Evolutionary conservation across 2,797 vertebrate genomes (phyloP).

Genomic region (Cephalopachus bancanus): DNA sequence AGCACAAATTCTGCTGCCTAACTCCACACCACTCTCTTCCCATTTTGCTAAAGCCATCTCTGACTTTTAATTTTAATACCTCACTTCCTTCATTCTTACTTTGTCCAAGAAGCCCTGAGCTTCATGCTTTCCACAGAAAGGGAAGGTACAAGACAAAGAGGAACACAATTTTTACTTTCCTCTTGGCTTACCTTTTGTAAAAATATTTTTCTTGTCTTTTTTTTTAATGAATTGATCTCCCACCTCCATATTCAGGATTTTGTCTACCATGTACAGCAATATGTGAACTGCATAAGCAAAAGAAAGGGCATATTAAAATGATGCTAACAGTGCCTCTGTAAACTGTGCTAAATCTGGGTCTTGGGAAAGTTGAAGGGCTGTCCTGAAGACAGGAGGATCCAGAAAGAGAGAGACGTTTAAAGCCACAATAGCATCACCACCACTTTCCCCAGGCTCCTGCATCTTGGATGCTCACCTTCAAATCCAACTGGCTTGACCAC

Average conservation of each 20-base stretch:
- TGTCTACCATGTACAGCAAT: constrained; percentile 48
- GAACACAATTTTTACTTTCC: constrained; percentile 39
- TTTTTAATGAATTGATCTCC: constrained; percentile 70
- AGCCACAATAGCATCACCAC: background rate
- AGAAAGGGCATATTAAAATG: constrained; percentile 64
- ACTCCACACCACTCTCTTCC: background rate
- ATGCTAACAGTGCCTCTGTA: constrained; percentile 52
- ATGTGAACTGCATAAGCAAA: constrained; percentile 77
- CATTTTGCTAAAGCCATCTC: background rate
- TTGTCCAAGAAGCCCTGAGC: background rate
- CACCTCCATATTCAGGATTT: constrained; percentile 16
- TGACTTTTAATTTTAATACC: background rate
- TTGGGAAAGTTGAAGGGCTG: background rate
- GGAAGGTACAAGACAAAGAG: background rate
- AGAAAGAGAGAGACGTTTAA: constrained; percentile 53
- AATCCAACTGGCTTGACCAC: too few relatives aligned
- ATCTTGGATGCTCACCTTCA: background rate
- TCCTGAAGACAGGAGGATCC: background rate
- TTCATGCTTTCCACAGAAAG: constrained; percentile 23
- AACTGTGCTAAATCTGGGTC: constrained; percentile 39
- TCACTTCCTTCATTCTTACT: fast-evolving
- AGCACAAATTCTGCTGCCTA: background rate
- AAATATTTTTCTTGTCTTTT: constrained; percentile 46
- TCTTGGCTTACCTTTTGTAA: constrained; percentile 72
- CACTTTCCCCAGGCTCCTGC: constrained; percentile 57